Evolutionary conservation across 2,888 invertebrate genomes (phyloP).

Genomic region (Listrodromus nycthemerus): DNA sequence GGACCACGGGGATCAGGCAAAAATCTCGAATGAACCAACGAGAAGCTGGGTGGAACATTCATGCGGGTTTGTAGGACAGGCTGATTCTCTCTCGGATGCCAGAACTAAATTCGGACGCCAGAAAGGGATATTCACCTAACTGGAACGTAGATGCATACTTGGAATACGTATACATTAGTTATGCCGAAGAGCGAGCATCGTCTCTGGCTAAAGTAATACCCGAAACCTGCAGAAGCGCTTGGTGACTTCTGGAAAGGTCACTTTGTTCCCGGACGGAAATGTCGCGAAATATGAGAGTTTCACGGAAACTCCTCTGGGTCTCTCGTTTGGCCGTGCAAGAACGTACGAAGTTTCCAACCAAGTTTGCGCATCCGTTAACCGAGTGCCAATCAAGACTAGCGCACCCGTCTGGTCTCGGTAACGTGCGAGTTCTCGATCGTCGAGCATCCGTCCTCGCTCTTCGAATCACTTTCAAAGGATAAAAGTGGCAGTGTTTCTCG

Average conservation of each 20-base stretch:
- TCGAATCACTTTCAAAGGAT: not conserved
- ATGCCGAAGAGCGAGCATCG: constrained; percentile 43
- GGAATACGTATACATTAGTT: constrained; percentile 55
- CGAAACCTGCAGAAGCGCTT: constrained; percentile 52
- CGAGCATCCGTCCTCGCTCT: not conserved
- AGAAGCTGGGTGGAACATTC: too few species aligned
- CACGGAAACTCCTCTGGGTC: constrained; percentile 51
- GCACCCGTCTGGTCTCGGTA: constrained; percentile 52
- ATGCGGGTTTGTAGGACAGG: too few species aligned
- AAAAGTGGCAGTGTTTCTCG: not conserved
- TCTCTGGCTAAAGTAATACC: constrained; percentile 61
- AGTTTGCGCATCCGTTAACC: constrained; percentile 72
- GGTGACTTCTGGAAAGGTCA: constrained; percentile 58
- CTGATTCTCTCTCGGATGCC: not conserved
- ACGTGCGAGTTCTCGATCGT: constrained; percentile 21
- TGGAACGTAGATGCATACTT: constrained; percentile 43
- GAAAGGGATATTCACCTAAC: constrained; percentile 24
- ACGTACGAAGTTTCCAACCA: constrained; percentile 67
- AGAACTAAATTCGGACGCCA: constrained; percentile 56
- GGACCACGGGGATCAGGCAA: too few species aligned
- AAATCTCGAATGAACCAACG: too few species aligned
- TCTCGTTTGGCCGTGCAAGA: constrained; percentile 41
- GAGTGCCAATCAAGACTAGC: constrained; percentile 72
- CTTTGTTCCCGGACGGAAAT: constrained; percentile 68
- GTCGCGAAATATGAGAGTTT: constrained; percentile 74